Percentiles rank a stretch among this genome's conserved stretches.
Evolutionary conservation across 2,888 invertebrate genomes (phyloP).

Genomic region (Papilio protenor): DNA sequence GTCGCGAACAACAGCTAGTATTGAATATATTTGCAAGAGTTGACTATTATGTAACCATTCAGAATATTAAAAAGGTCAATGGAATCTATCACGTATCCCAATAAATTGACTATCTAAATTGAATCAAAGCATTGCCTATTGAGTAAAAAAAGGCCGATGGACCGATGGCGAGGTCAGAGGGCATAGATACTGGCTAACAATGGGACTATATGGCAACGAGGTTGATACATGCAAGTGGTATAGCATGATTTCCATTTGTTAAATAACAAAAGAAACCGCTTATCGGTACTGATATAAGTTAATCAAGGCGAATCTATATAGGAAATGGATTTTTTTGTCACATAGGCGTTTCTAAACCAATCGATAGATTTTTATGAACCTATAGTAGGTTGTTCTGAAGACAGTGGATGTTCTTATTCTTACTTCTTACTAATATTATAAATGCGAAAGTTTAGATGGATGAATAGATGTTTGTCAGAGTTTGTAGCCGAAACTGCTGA

Average conservation of each 20-base stretch:
- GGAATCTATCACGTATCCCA: background rate
- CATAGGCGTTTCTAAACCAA: background rate
- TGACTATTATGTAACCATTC: background rate
- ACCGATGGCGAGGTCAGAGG: slow-evolving; percentile 37
- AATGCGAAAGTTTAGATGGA: too few species aligned
- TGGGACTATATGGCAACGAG: slow-evolving; percentile 24
- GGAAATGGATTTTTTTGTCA: background rate
- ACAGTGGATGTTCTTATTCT: too few species aligned
- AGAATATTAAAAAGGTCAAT: background rate
- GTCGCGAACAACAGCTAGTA: too few species aligned
- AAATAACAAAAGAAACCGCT: slow-evolving; percentile 12
- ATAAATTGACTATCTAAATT: slow-evolving; percentile 28
- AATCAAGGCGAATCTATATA: background rate
- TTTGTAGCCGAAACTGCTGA: too few species aligned
- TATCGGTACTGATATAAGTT: background rate
- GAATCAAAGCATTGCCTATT: slow-evolving; percentile 27
- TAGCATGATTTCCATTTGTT: slow-evolving; percentile 20
- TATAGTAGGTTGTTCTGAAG: background rate
- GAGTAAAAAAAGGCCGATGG: slow-evolving; percentile 32
- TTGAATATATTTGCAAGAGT: background rate
- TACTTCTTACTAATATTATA: too few species aligned
- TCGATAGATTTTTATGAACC: background rate
- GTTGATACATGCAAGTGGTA: slow-evolving; percentile 18
- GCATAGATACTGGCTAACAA: slow-evolving; percentile 31
- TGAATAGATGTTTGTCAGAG: too few species aligned